Evolutionary conservation across 2,888 invertebrate species (phyloP).

Genomic region (Lithophane socia): DNA sequence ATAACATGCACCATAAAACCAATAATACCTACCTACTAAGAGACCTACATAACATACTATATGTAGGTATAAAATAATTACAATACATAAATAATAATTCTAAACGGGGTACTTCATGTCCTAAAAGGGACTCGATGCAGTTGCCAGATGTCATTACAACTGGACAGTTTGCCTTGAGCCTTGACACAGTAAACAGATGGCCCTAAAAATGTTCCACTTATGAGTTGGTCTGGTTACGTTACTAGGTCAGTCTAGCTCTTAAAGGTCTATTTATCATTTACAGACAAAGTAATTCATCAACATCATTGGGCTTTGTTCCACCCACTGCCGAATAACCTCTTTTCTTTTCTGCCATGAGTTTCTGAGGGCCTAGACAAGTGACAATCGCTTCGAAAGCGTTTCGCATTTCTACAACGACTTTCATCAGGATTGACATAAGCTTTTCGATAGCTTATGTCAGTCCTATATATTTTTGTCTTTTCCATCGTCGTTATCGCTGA

Average conservation of each 20-base stretch:
- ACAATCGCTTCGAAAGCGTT: no score
- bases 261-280: background rate
- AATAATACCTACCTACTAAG: background rate
- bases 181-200: slow-evolving; percentile 48
- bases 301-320: background rate
- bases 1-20: background rate
- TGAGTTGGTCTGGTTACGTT: background rate
- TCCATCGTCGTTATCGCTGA: no score
- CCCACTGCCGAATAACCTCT: background rate
- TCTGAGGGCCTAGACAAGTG: no score
- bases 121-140: slow-evolving; percentile 25
- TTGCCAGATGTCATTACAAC: slow-evolving; percentile 16
- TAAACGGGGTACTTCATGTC: slow-evolving; percentile 1
- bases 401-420: no score
- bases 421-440: no score
- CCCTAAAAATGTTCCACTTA: slow-evolving; percentile 15
- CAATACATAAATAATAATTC: background rate
- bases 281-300: background rate
- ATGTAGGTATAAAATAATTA: background rate
- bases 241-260: background rate
- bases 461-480: no score
- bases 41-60: background rate
- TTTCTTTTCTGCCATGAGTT: no score
- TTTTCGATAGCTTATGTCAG: no score
- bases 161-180: slow-evolving; percentile 52